Percentiles rank a stretch among this genome's conserved stretches.
phyloP scores from a whole-genome alignment of 2,797 vertebrate genomes.

The Etheostoma perlongum region DNA sequence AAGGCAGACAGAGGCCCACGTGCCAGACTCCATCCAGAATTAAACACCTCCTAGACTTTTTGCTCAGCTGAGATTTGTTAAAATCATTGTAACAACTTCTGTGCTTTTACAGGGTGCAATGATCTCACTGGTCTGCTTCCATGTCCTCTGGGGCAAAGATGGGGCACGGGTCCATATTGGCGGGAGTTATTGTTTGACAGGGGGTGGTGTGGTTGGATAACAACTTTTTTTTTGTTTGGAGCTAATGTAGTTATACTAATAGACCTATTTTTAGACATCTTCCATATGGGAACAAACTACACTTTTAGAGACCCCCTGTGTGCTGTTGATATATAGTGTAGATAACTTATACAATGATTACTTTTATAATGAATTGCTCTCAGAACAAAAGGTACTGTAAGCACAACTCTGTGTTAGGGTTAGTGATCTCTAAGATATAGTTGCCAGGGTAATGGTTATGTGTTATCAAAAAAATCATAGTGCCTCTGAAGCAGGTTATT shows the following conservation, averaged over 20 bases:
- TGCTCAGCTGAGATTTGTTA: conserved; percentile 53
- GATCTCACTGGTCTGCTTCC: conserved; percentile 1
- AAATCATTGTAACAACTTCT: conserved; percentile 44
- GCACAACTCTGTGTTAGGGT: neutral
- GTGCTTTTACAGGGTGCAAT: conserved; percentile 3
- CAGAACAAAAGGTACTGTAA: neutral
- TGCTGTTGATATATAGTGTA: neutral
- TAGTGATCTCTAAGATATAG: neutral
- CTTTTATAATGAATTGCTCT: neutral
- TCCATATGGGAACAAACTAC: neutral
- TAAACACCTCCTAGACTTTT: conserved; percentile 39
- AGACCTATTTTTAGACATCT: conserved; percentile 7
- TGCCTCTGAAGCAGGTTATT: neutral
- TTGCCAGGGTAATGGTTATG: neutral
- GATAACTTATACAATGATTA: neutral
- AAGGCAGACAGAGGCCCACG: conserved; percentile 39
- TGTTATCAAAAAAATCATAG: neutral
- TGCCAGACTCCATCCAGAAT: conserved; percentile 53
- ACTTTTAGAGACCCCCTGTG: neutral
- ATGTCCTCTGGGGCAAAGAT: conserved; percentile 6
- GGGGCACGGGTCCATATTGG: conserved; percentile 14
- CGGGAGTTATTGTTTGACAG: conserved; percentile 33
- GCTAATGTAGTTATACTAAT: conserved; percentile 10
- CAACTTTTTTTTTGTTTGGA: neutral
- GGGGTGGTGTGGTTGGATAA: conserved; percentile 3